Conservation (phyloP, 2,113 vertebrate species). For the Myocastor coypus region DNA sequence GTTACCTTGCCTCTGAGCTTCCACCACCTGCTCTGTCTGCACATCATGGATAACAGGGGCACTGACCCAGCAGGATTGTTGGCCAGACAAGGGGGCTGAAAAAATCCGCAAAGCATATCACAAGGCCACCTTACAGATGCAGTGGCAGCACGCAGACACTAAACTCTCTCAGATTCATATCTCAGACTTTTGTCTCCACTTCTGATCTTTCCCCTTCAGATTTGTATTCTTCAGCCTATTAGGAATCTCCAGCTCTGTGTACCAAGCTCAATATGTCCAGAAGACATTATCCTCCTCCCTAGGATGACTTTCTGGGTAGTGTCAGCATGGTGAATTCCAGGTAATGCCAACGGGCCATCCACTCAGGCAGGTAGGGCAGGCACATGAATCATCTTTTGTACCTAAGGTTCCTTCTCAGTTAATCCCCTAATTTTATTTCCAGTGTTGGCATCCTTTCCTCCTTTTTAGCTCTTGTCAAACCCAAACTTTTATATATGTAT, state of each 20-base stretch:
- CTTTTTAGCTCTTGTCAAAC: too few relatives aligned
- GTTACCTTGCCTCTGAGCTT: not conserved
- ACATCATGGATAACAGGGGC: not conserved
- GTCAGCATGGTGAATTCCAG: not conserved
- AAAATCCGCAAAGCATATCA: not conserved
- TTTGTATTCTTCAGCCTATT: not conserved
- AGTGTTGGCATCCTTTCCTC: not conserved
- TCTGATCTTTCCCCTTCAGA: not conserved
- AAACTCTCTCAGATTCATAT: not conserved
- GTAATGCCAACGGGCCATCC: not conserved
- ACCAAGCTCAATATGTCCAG: not conserved
- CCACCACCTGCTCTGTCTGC: too few relatives aligned
- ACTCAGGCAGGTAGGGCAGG: not conserved
- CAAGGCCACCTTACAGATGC: not conserved
- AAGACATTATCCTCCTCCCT: not conserved
- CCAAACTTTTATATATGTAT: too few relatives aligned
- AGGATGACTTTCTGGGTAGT: not conserved
- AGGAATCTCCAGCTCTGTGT: not conserved
- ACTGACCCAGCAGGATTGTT: not conserved
- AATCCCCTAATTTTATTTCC: not conserved
- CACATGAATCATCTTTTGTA: not conserved
- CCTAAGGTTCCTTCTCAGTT: not conserved
- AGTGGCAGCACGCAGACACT: not conserved
- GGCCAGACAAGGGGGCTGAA: not conserved
- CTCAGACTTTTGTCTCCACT: not conserved